phyloP scores from a whole-genome alignment of 1,140 invertebrate genomes.

The Arion vulgaris region DNA sequence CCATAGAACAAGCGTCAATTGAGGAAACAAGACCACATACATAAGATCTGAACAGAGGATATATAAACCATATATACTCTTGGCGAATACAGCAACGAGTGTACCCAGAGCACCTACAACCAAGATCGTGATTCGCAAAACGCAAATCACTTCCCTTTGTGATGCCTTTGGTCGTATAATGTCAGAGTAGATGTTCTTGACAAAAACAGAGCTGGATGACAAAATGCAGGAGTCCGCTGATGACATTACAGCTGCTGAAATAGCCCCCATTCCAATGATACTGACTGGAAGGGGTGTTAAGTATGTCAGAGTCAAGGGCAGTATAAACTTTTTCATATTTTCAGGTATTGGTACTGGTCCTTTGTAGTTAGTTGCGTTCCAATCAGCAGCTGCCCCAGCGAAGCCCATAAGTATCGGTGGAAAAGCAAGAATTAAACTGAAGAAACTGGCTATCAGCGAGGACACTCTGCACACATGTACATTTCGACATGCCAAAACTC shows the following conservation, averaged over 20 bases:
- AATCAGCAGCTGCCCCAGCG: conserved; percentile 94
- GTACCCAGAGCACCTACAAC: conserved; percentile 51
- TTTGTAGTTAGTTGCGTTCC: conserved; percentile 89
- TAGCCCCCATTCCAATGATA: conserved; percentile 95
- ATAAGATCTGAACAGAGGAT: conserved; percentile 57
- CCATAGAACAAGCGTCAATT: conserved; percentile 54
- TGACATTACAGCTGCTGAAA: conserved; percentile 98
- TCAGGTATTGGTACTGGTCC: conserved; percentile 79
- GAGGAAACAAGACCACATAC: conserved; percentile 60
- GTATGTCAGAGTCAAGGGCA: conserved; percentile 96
- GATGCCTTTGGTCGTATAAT: conserved; percentile 87
- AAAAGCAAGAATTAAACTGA: conserved; percentile 94
- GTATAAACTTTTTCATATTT: conserved; percentile 89
- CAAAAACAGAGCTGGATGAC: conserved; percentile 96
- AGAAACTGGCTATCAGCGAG: conserved; percentile 91
- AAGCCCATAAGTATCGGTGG: conserved; percentile 95
- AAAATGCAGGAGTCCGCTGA: conserved; percentile 97
- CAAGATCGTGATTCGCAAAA: conserved; percentile 51
- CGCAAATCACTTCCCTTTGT: conserved; percentile 57
- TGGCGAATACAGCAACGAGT: conserved; percentile 51
- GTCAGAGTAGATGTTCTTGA: conserved; percentile 95
- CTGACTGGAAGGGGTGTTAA: conserved; percentile 92
- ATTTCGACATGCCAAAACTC: conserved; percentile 92
- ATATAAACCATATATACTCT: conserved; percentile 57
- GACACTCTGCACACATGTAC: conserved; percentile 89